Evolutionary conservation across 2,888 invertebrate species (phyloP), one percentile per base, ranked within the genome.

Genomic region (Papilio protenor): DNA sequence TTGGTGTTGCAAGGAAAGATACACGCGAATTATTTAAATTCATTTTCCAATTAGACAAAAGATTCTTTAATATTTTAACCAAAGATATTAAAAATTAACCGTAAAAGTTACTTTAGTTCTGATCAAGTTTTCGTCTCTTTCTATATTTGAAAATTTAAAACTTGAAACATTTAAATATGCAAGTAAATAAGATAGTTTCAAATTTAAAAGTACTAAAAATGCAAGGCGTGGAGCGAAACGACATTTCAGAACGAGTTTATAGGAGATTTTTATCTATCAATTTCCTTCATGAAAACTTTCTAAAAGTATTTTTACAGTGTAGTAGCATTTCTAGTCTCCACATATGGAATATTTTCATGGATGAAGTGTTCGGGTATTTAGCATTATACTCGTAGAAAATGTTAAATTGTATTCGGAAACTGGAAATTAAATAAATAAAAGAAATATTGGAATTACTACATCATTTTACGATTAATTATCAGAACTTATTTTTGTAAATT

Each of bases 211-310:
- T 59, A 71, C 47, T 61, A n/a, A 18, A 76, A 47, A 76, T 47
- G 27, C 14, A 71, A 59, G 57, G 8, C 76, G 59, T 59, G 27
- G 12, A 52, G 21, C 59, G 70, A 59, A 70, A 76, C 59, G 70
- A 76, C 70, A 59, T 76, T 71, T 49, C 55, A 76, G 70, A 27
- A 12, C 5, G 76, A 76, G 70, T 47, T 71, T 75, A 57, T 23
- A 75, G 57, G 18, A 55, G 75, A 75, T 76, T 76, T 52, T 76
- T 71, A 76, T 76, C 76, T 76, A 71, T 76, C 52, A 52, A 52
- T 52, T 52, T 52, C 52, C 52, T 76, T 21, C 61, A 72, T 61
- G 71, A 76, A 61, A 75, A 61, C 33, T 49, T 71, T 76, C 55
- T 59, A 14, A 61, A 76, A 71, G 21, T 18, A 23, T 61, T 76